phyloP scores from a whole-genome alignment of 2,113 vertebrate species.

The Catharus bicknelli region DNA sequence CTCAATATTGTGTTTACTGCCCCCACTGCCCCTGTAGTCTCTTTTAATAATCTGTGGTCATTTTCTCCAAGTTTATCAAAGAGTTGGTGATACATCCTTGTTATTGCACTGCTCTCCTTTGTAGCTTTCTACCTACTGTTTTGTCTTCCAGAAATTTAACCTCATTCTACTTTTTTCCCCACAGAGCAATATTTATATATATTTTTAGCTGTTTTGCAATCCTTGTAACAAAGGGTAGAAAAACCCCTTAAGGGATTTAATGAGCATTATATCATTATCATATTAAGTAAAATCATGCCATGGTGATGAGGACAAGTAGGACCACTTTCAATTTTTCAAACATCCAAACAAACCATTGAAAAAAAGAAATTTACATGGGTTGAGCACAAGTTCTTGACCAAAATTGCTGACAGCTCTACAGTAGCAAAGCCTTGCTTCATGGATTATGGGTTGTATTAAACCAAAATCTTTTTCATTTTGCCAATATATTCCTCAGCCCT shows the following conservation, averaged over 20 bases:
- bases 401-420: not conserved
- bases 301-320: not conserved
- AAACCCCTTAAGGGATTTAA: not conserved
- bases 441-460: not conserved
- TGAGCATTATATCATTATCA: not conserved
- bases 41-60: not conserved
- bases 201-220: not conserved
- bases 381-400: not conserved
- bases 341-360: not conserved
- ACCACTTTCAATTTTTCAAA: not conserved
- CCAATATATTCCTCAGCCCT: not conserved
- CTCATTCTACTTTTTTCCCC: not conserved
- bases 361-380: not conserved
- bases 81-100: not conserved
- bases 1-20: constrained; percentile 6
- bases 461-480: not conserved
- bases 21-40: not conserved
- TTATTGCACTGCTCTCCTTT: not conserved
- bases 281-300: not conserved
- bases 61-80: not conserved
- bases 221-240: not conserved
- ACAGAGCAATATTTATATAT: not conserved
- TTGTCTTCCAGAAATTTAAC: not conserved
- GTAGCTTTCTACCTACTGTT: not conserved
- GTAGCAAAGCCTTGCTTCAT: not conserved